These are phyloP conservation scores for Choloepus hoffmanni DNA, from an alignment of 2,113 vertebrate species.

Conservation along the genomic window DNA sequence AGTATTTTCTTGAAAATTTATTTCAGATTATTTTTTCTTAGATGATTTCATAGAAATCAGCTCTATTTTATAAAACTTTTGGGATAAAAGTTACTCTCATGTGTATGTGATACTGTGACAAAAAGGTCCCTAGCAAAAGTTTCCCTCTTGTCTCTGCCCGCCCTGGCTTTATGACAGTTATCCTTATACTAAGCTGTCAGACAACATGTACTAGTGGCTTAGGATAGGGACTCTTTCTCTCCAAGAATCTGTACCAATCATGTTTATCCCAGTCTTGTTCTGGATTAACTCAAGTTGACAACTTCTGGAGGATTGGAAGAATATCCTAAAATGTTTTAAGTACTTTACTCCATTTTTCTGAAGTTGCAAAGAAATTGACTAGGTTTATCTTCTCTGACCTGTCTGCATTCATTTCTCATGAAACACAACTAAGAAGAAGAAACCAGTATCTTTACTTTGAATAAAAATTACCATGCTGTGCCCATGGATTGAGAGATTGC, in stretches of 20 bases:
- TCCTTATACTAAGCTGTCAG: not conserved
- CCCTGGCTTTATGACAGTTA: not conserved
- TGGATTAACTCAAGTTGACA: conserved; percentile 32
- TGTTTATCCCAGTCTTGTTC: not conserved
- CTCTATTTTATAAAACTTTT: not conserved
- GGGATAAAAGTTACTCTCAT: not conserved
- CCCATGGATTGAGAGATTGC: not conserved
- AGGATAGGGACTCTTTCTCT: not conserved
- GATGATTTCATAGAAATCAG: not conserved
- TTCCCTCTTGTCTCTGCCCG: too few relatives aligned
- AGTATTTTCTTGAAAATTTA: conserved; percentile 35
- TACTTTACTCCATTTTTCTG: not conserved
- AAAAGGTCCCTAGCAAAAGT: not conserved
- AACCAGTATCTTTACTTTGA: not conserved
- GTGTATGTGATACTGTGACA: accelerated
- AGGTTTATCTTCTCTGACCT: not conserved
- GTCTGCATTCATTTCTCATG: not conserved
- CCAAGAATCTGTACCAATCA: not conserved
- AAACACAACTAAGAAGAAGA: not conserved
- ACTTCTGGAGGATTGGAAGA: not conserved
- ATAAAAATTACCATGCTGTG: not conserved
- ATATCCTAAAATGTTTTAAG: not conserved
- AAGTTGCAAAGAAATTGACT: conserved; percentile 37
- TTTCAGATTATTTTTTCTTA: not conserved
- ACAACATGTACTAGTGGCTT: not conserved